A percentile compares a stretch with the other conserved stretches of the same genome.
Evolutionary conservation across 64 coral and sea anemone species (phyloP).

Genomic region (Porites australiensis): DNA sequence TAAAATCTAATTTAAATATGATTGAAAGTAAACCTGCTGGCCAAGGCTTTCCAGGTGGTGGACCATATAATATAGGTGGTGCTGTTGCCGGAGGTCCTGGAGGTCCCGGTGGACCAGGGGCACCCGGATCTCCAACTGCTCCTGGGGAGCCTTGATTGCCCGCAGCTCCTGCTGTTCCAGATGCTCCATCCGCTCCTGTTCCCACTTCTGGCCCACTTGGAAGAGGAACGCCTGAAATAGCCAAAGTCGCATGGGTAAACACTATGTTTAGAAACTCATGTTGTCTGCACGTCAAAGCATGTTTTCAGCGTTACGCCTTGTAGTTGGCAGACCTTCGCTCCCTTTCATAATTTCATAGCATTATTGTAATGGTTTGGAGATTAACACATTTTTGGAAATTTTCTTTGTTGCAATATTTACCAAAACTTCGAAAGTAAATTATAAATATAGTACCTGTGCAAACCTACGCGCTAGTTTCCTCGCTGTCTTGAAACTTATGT

Average conservation of each 20-base stretch:
- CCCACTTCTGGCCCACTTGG: neutral
- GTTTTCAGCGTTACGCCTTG: too few relatives aligned
- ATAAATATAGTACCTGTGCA: too few relatives aligned
- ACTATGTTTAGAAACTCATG: too few relatives aligned
- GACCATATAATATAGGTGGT: neutral
- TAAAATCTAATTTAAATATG: neutral
- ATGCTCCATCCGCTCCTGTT: neutral
- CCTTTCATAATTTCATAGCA: too few relatives aligned
- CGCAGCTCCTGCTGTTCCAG: neutral
- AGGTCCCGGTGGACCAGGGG: constrained; percentile 69
- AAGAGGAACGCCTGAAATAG: neutral
- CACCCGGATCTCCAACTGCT: constrained; percentile 71
- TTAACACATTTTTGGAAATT: too few relatives aligned
- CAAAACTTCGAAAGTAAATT: too few relatives aligned
- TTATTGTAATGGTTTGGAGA: too few relatives aligned
- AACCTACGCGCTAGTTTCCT: too few relatives aligned
- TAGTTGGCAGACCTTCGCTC: too few relatives aligned
- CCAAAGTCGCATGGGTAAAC: neutral
- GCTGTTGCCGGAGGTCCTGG: constrained; percentile 54
- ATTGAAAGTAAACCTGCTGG: constrained; percentile 35
- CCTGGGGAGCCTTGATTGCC: constrained; percentile 82
- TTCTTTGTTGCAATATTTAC: too few relatives aligned
- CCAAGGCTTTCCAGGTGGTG: constrained; percentile 32
- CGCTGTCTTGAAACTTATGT: too few relatives aligned
- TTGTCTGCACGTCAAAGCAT: too few relatives aligned